These are phyloP conservation scores for Mastomys natalensis DNA, from an alignment of 2,113 vertebrate species.

Conservation along the genomic window DNA sequence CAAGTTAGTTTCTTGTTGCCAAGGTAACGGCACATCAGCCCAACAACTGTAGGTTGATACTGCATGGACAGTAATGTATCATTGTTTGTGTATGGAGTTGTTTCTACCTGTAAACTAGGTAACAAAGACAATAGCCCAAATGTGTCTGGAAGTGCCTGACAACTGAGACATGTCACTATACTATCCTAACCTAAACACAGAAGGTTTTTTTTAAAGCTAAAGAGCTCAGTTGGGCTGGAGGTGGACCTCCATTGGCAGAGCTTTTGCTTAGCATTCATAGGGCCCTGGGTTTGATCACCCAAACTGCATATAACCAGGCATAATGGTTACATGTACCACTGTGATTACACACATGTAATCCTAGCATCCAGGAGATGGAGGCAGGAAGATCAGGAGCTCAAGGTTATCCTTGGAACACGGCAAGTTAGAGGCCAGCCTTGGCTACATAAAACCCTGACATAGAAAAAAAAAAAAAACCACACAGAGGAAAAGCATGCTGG, in stretches of 20 bases:
- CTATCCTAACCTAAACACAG: neutral
- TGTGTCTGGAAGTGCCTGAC: neutral
- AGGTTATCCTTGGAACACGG: neutral
- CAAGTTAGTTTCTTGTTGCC: conserved; percentile 35
- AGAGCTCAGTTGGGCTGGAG: neutral
- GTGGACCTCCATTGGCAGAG: neutral
- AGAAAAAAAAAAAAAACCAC: no score
- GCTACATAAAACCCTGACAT: neutral
- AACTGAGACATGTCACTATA: neutral
- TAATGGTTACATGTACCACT: neutral
- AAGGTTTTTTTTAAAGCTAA: neutral
- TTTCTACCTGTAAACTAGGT: neutral
- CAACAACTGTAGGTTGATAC: neutral
- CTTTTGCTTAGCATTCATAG: neutral
- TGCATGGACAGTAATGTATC: neutral
- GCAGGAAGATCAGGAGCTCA: neutral
- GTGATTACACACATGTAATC: neutral
- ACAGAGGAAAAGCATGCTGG: neutral
- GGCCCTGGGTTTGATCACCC: neutral
- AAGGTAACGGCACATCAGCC: neutral
- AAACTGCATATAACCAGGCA: neutral
- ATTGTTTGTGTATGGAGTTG: neutral
- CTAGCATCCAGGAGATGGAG: no score
- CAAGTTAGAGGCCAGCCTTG: neutral
- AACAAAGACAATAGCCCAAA: neutral